Base-by-base conservation (phyloP, 2,888 invertebrate species). In the Harpagoxenus sublaevis region DNA sequence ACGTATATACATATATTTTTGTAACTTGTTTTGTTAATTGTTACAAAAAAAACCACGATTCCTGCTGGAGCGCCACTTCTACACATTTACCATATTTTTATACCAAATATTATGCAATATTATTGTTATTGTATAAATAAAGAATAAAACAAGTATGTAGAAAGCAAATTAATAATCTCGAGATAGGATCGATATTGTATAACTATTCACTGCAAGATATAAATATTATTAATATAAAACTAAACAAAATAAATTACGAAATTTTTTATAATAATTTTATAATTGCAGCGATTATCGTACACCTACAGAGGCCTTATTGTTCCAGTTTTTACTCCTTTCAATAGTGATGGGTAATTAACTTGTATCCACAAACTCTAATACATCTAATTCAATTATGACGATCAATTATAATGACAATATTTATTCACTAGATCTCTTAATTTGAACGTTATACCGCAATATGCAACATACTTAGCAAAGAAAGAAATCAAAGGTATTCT, bases 311-410 rank as follows among this genome's bases (percentile, higher is more conserved):
- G 97, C 10, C 93, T 97, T 18, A 96, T 97, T 95, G 97, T 97
- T 0, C 97, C 97, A 0, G 97, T 97, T 0, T 97, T 97, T 89
- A 97, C 97, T 0, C 96, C 97, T 0, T 96, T 97, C 79, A 96
- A 96, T 63, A 95, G 96, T 65, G 96, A 97, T 92, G 95, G 95
- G 96, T 96, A 90, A 87, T 75, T 65, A 89, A 87, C 53, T 70
- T 55, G 31, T 39, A 62, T 45, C n/a, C n/a, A 31, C 31, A 8
- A 62, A 12, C 0, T 55, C 3, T 39, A 42, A 31, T 5, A 3
- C 8, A 18, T 12, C 23, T 74, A 31, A 55, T 9, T 42, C 6
- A 73, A 74, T 57, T 2, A 23, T 62, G 31, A 82, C 31, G 4
- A 8, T 6, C 5, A 35, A 4, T 35, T 35, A 6, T 35, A 35